Percentiles rank a stretch among this genome's conserved stretches.
Evolutionary conservation across 1,140 invertebrate species (phyloP).

Genomic region (Macrobrachium rosenbergii): DNA sequence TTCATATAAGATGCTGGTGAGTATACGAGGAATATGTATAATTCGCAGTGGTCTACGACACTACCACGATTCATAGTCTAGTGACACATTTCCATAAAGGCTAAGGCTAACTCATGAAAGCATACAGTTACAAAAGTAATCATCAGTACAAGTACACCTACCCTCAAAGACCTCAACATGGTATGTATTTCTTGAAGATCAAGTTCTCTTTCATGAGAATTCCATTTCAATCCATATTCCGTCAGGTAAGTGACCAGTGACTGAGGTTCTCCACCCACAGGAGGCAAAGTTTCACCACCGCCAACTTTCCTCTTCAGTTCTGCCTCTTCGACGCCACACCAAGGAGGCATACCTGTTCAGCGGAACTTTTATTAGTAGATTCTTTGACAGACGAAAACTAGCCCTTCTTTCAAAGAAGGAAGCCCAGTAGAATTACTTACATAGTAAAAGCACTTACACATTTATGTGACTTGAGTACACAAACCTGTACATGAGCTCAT

Average conservation of each 20-base stretch:
- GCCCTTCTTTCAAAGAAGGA: not conserved
- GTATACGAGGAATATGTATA: not conserved
- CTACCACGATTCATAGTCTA: no score
- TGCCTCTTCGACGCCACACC: conserved; percentile 64
- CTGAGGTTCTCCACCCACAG: conserved; percentile 52
- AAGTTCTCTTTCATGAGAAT: conserved; percentile 66
- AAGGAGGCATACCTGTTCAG: conserved; percentile 66
- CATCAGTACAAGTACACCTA: not conserved
- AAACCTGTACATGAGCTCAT: no score
- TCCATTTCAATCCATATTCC: conserved; percentile 66
- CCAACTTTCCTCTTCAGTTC: conserved; percentile 52
- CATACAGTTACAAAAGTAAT: no score
- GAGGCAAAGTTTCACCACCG: conserved; percentile 59
- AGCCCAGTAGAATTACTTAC: no score
- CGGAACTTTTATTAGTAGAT: not conserved
- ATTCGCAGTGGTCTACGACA: no score
- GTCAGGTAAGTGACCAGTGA: conserved; percentile 66
- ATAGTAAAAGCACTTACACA: no score
- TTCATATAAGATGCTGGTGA: not conserved
- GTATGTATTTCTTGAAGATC: conserved; percentile 67
- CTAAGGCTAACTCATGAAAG: no score
- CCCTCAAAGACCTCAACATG: conserved; percentile 67
- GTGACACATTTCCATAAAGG: no score
- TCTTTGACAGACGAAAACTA: no score
- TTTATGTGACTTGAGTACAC: no score